Evolutionary conservation across 2,797 vertebrate genomes (phyloP), one percentile per base, ranked within the genome.

Genomic region (Myiotriccus ornatus): DNA sequence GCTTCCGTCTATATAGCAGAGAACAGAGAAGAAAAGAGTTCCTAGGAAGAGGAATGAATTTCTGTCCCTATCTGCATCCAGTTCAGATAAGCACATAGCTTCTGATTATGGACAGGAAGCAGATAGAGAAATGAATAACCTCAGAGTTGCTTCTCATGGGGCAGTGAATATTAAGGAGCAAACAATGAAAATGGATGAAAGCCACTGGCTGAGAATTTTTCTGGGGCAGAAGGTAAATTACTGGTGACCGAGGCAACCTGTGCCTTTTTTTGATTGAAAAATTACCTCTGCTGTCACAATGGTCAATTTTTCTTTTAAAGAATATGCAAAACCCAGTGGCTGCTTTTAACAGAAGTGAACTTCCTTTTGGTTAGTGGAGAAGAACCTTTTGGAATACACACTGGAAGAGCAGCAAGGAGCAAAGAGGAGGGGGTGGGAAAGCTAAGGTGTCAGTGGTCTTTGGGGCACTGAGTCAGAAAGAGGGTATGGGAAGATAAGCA

Each of bases 141-240:
- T 84, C 24, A 70, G 69, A 93, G 89, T 79, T 84, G 49, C 14
- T 52, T 37, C 50, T 82, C 37, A 49, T 5, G 24, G 76, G 87
- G 35, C 41, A 76, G 67, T 84, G 77, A 86, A 94, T 94, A 93
- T 67, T 83, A 83, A 91, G 81, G 39, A 90, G 28, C 65, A 86
- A 76, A 81, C 46, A 75, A 74, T 63, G 47, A 59, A 74, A 71
- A 56, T 12, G 28, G 11, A 52, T 88, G 39, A 94, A 94, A 93
- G 80, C 23, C 49, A 59, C 13, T n/a, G 37, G 25, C 34, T 67
- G 63, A 86, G 14, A 12, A 49, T 79, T 95, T 65, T 76, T 84
- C 80, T 76, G 63, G 89, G 63, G 52, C 34, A 77, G 20, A 87
- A 94, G 22, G 37, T 87, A 41, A 41, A 41, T 41, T 41, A 84